A percentile compares a stretch with the other conserved stretches of the same genome.
Conservation (phyloP, 1,140 invertebrate genomes). For the Neodiprion virginianus region DNA sequence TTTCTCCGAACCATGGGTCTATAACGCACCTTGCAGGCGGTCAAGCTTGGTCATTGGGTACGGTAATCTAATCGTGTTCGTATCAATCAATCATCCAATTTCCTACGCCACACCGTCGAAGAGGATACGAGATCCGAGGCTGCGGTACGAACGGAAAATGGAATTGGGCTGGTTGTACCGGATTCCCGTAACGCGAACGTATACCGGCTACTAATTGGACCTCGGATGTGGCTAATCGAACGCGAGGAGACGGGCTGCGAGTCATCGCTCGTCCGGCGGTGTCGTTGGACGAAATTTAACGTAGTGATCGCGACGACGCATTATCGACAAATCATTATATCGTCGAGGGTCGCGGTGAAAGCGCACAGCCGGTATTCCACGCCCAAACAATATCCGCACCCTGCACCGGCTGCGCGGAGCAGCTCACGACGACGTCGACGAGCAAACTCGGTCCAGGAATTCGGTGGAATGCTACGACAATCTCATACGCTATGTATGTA, state of each 20-base stretch:
- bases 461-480: background rate
- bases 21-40: too few species aligned
- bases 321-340: background rate
- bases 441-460: background rate
- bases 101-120: background rate
- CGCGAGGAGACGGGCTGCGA: constrained; percentile 16
- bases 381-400: background rate
- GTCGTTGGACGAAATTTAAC: background rate
- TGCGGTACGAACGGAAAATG: background rate
- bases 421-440: background rate
- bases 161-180: constrained; percentile 1
- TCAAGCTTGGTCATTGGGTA: too few species aligned
- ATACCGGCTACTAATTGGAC: constrained; percentile 31
- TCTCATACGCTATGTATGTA: background rate
- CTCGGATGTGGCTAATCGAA: constrained; percentile 34
- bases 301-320: background rate
- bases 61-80: background rate
- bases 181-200: background rate
- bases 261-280: too few species aligned
- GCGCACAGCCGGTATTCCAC: background rate
- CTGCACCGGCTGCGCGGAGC: too few species aligned
- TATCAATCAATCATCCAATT: constrained; percentile 7
- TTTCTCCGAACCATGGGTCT: background rate
- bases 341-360: background rate
- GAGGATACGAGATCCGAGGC: too few species aligned